Base-by-base conservation (phyloP, 1,140 invertebrate species). In the Agrilus planipennis region DNA sequence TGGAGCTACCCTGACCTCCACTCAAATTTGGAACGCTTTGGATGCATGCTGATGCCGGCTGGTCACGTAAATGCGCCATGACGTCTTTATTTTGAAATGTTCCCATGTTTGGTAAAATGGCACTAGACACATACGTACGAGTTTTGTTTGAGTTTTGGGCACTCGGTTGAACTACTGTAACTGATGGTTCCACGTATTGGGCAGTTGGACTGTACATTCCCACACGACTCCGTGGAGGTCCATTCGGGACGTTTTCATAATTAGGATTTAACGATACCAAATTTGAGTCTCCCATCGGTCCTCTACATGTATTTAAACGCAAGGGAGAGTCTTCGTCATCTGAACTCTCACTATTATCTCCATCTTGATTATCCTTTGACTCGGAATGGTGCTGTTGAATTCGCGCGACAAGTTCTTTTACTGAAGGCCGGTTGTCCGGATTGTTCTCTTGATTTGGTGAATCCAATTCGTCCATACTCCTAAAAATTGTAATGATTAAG, bases 381-480 rank as follows among this genome's bases (percentile, higher is more conserved):
- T 45, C 39, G n/a, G 45, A 20, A 39, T 70, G 64, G 41, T 69
- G 60, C 39, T 68, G 61, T 53, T 74, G 70, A 15, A 73, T 70
- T 53, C 67, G 62, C 3, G 71, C 72, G 19, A 74, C 70, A 44
- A 75, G 55, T 51, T 75, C 73, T 51, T 73, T 71, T 0, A 75
- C 73, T 1, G 69, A 69, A 51, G 64, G 70, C 44, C 71, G 54
- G 3, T 62, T 46, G 20, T 52, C 51, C 11, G 47, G 39, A 34
- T 52, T 42, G 32, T 60, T 54, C 17, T 48, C 60, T 39, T 58
- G 53, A 7, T 49, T 35, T 14, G 53, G 37, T 23, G 54, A 55
- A 11, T 65, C 58, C 19, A 61, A 25, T 41, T 61, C 54, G 38
- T 62, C 58, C 56, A 62, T 57, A 45, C 57, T 61, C 41, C 56